Base-by-base conservation (phyloP, 1,140 invertebrate genomes). In the Aphelenchoides fujianensis region DNA sequence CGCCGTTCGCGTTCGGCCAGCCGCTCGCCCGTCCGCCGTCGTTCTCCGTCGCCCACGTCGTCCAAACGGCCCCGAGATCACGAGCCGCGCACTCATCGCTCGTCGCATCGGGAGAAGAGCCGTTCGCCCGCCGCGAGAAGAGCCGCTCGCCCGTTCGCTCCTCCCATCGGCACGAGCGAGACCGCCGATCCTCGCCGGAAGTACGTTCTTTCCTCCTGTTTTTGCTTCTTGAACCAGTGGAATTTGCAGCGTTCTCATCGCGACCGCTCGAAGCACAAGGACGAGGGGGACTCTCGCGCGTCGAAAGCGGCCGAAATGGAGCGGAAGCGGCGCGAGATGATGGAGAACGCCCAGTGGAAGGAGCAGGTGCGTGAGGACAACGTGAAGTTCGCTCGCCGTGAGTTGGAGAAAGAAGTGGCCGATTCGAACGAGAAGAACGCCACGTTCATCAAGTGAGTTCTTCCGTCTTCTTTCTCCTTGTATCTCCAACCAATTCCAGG, bases 221-320 rank as follows among this genome's bases (percentile, higher is more conserved):
- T n/a, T n/a, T n/a, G n/a, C n/a, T n/a, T n/a, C n/a, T n/a, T n/a
- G n/a, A n/a, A n/a, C n/a, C n/a, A n/a, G n/a, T n/a, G n/a, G n/a
- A n/a, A n/a, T n/a, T n/a, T n/a, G n/a, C n/a, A 19, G 28, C 55
- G 55, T 59, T 27, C 12, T 7, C 55, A 59, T 59, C 55, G 55
- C 41, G 41, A 48, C 23, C 12, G 41, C 12, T 23, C 12, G 41
- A 23, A 59, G 5, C 12, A 59, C 16, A 37, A 66, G 63, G 36
- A 31, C 30, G 16, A 63, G 30, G n/a, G n/a, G n/a, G n/a, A n/a
- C n/a, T n/a, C n/a, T n/a, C n/a, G n/a, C n/a, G 0, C n/a, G 16
- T 61, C 28, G 36, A 66, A 66, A 66, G 63, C 63, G 1, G 63
- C 16, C 19, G 63, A 66, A 35, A 66, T 66, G 63, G 63, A 30